These are phyloP conservation scores for Aythya baeri DNA, from an alignment of 2,113 vertebrate genomes.

Conservation along the genomic window DNA sequence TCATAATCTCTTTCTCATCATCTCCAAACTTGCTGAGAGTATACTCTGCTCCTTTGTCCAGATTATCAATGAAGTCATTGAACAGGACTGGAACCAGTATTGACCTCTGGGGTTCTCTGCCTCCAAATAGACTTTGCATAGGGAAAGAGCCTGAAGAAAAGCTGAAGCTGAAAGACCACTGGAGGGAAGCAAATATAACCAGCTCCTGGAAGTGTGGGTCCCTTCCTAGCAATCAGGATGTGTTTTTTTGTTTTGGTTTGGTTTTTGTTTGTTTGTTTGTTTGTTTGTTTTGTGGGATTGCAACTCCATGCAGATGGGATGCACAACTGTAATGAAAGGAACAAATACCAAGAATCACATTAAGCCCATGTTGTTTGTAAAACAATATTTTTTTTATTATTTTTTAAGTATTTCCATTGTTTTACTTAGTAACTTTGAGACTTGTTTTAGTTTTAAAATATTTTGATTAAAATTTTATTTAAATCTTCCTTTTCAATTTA, in stretches of 20 bases:
- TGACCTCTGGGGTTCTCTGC: no score
- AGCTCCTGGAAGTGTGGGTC: rapidly evolving
- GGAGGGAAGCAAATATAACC: background rate
- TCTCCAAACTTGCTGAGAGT: no score
- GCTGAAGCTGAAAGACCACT: background rate
- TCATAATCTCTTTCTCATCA: no score
- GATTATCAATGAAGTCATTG: no score
- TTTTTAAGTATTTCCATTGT: background rate
- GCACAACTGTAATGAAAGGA: background rate
- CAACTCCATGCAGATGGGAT: rapidly evolving
- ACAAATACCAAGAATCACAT: background rate
- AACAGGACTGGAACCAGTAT: no score
- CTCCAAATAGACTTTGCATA: no score
- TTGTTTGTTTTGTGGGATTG: background rate
- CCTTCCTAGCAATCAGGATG: no score
- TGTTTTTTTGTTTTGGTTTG: background rate
- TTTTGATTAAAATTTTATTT: background rate
- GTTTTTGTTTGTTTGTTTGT: background rate
- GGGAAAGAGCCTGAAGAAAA: background rate
- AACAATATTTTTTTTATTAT: background rate
- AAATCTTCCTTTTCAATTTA: background rate
- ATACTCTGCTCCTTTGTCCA: no score
- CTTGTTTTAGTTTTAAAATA: background rate
- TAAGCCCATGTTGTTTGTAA: background rate
- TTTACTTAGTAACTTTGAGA: background rate